Percentiles rank a stretch among this genome's conserved stretches.
Conservation (phyloP, 2,888 invertebrate species). For the Petrophora chlorosata region DNA sequence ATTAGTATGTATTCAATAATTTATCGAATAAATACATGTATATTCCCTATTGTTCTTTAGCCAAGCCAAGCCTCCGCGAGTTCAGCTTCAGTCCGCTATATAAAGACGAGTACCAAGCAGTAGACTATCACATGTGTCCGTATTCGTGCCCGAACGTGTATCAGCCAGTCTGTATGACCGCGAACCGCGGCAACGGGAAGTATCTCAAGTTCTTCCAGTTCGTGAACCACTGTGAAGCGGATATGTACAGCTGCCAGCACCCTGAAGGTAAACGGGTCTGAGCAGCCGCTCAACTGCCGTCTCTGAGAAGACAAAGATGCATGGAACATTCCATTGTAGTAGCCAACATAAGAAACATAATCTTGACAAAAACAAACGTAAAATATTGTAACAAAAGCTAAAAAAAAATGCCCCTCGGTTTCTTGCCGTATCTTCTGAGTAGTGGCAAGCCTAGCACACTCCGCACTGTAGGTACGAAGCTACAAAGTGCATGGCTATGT, state of each 20-base stretch:
- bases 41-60: too few relatives aligned
- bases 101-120: conserved; percentile 39
- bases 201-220: conserved; percentile 59
- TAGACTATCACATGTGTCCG: conserved; percentile 54
- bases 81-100: conserved; percentile 41
- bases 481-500: too few relatives aligned
- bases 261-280: conserved; percentile 53
- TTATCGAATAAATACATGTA: neutral
- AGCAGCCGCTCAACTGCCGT: too few relatives aligned
- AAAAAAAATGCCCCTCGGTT: too few relatives aligned
- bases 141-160: conserved; percentile 52
- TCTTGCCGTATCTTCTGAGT: too few relatives aligned
- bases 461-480: too few relatives aligned
- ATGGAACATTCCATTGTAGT: too few relatives aligned
- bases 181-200: conserved; percentile 50
- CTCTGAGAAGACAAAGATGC: too few relatives aligned
- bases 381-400: too few relatives aligned
- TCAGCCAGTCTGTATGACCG: conserved; percentile 53
- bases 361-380: too few relatives aligned
- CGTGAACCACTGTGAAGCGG: conserved; percentile 59
- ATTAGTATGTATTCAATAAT: neutral
- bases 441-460: too few relatives aligned
- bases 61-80: neutral
- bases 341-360: too few relatives aligned
- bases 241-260: conserved; percentile 60